Evolutionary conservation across 2,888 invertebrate genomes (phyloP), one percentile per base, ranked within the genome.

Genomic region (Hypomecis atomaria): DNA sequence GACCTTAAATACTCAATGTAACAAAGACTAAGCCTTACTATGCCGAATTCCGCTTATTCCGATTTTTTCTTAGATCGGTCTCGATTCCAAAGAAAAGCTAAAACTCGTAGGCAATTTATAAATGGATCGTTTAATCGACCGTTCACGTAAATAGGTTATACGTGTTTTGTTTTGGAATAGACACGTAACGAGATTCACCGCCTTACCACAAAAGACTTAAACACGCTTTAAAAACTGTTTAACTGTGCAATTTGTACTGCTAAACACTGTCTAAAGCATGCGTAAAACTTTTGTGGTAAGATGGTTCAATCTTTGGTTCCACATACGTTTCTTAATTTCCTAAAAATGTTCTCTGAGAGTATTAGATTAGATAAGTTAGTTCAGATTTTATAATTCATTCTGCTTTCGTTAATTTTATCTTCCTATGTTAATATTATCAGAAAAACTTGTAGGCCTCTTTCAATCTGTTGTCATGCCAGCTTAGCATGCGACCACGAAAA

Each of bases 91-190:
- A 42, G 10, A 40, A 42, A 52, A 52, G 33, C 6, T 11, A n/a
- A 45, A 43, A 37, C 23, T 57, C 42, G 52, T 47, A 36, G 7
- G 42, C 36, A 49, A 52, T 43, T 38, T 40, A 43, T 63, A 62
- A 69, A 70, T 66, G 62, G 71, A 73, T 73, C 77, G 72, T 79
- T 84, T 81, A 79, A 74, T 73, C 75, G 73, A 64, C 69, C 62
- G 59, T 72, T 61, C 88, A 86, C 89, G 88, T 89, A 88, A 84
- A 86, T 85, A 75, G 88, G 87, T 74, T 83, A 81, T 44, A 78
- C 86, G 84, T 88, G 88, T 65, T 69, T 34, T 65, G 84, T 72
- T 85, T 70, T 49, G 55, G 71, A 79, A 71, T 69, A 44, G 45
- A 55, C 23, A 50, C 6, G 71, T 54, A 11, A 48, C 38, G 40